Evolutionary conservation across 1,140 invertebrate genomes (phyloP), one percentile per base, ranked within the genome.

Genomic region (Bombyx mori): DNA sequence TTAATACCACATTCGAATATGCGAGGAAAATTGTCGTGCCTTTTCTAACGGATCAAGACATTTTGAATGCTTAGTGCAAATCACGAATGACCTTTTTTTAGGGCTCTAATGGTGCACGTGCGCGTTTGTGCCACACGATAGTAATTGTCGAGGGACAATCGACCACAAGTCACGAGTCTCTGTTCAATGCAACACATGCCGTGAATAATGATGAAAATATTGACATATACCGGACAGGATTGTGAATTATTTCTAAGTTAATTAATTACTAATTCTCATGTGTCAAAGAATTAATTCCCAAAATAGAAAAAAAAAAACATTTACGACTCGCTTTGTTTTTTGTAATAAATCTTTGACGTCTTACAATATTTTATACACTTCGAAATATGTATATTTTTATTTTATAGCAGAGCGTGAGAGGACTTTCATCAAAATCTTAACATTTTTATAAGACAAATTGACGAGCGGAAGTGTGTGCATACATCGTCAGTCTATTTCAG

Each of bases 401-500:
- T 77, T 78, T 75, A 78, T 75, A 72, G 66, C 57, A 52, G 54
- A 57, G 43, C 61, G 49, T 57, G 61, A 73, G 65, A 68, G 62
- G 65, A 66, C 68, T 77, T 78, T 76, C 65, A 79, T 75, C 75
- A 79, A 56, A 76, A 73, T 71, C 69, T 71, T 73, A 69, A 78
- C 75, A 77, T 81, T 77, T 79, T 69, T 57, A 71, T 57, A 51
- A 69, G 69, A 65, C 66, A 62, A 66, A 79, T 70, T 80, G 77
- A 79, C 68, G 70, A 79, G 67, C 79, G 79, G 82, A 82, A 77
- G 62, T 58, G 63, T 62, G 43, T 56, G 71, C 68, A 68, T 61
- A 67, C 69, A 74, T 77, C 75, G 71, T 57, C 74, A 61, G 63
- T 82, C 79, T 85, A 85, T 85, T 85, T 82, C 69, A 74, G 79